Base-by-base conservation (phyloP, 2,113 vertebrate genomes). In the Todiramphus chloris region DNA sequence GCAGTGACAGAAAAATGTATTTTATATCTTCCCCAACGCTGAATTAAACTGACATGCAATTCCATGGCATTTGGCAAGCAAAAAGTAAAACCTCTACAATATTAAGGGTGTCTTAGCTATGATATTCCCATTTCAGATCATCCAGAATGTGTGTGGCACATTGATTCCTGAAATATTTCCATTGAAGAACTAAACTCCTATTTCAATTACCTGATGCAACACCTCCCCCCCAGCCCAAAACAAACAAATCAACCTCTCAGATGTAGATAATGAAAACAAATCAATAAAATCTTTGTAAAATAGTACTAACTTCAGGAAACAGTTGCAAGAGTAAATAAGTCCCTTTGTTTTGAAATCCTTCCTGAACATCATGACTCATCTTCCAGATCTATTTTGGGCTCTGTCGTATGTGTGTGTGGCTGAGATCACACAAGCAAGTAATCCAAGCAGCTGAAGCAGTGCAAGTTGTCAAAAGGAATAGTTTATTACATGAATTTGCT, bases 341-440 rank as follows among this genome's bases (percentile, higher is more conserved):
- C 55, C 92, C 95, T 94, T 96, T 96, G 89, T 96, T 96, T 96
- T 86, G 63, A 97, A 96, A 97, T 92, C 90, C 37, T 96, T 97
- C 92, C 89, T 94, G 96, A 94, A 70, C 81, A 90, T 78, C 82
- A 79, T 97, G 97, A 97, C 90, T 97, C 97, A 97, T 93, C 79
- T 81, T 88, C 79, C 16, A 8, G 51, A 94, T 90, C 88, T 97
- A 93, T 96, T 97, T 79, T 93, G 78, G 87, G 75, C 82, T 91
- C 69, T 92, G 89, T 89, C 53, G 48, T 92, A 77, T 76, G 28
- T 67, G 44, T 90, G 51, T 80, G 63, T 83, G 51, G 43, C 66
- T 93, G 95, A 96, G 89, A 95, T 96, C 91, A 89, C 85, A 94
- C 48, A 82, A 90, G 53, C 66, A 76, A 83, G 56, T 68, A 96